Base-by-base conservation (phyloP, 2,797 vertebrate genomes). In the Morus bassanus region DNA sequence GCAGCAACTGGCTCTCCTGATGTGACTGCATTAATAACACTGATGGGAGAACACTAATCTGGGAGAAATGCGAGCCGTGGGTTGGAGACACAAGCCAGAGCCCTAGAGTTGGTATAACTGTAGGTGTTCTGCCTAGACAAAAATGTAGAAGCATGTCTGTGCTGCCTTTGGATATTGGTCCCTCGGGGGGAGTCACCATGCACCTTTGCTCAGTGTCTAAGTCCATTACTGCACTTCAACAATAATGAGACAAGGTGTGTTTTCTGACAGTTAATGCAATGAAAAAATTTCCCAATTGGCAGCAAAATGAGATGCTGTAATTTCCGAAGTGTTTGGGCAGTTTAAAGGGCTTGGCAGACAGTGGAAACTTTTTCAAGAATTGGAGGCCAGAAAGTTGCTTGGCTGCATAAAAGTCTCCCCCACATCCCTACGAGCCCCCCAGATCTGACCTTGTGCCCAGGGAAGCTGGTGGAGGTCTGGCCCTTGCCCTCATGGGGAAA, bases 231-330 rank as follows among this genome's bases (percentile, higher is more conserved):
- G 13, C 30, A 24, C 56, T 90, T 94, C 2, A 9, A 77, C 33
- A 37, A 63, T 45, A 87, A 60, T 2, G 24, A 87, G 53, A 50
- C 31, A 70, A 85, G 63, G 41, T 89, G 80, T 74, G 48, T 46
- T 95, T 94, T 77, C 89, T 74, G 77, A 84, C 60, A 57, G 80
- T n/a, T 69, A 46, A 57, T 14, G 65, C 73, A 76, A 41, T 56
- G 73, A 80, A 85, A 39, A 77, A 56, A 80, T 83, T 87, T 87
- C 84, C 88, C 72, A 74, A 4, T 5, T 93, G 86, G 86, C 93
- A 95, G 72, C 48, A 80, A 89, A 91, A 60, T 5, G 15, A 85
- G 64, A 85, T 91, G 45, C 70, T 95, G 88, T 89, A 74, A 96
- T 95, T 95, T 94, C 94, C 5, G 0, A 79, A 91, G 67, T 24